phyloP scores from a whole-genome alignment of 2,113 vertebrate genomes.

The Thomomys bottae region DNA sequence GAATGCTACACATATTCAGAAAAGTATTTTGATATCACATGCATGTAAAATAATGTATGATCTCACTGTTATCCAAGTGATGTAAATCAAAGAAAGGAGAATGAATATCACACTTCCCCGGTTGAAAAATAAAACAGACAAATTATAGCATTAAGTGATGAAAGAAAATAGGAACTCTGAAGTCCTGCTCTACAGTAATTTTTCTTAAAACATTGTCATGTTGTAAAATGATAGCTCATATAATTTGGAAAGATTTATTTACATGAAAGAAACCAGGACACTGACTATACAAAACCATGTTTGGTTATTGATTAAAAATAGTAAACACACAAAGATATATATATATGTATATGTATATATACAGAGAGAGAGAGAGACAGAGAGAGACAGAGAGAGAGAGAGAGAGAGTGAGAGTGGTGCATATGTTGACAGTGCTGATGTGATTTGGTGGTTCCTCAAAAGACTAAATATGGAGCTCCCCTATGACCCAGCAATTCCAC shows the following conservation, averaged over 20 bases:
- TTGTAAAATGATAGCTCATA: conserved; percentile 3
- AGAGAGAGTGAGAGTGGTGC: too few relatives aligned
- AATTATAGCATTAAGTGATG: not conserved
- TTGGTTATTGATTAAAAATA: conserved; percentile 30
- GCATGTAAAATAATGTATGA: not conserved
- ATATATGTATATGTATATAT: not conserved
- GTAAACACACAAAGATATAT: too few relatives aligned
- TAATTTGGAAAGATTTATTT: not conserved
- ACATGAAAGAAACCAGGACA: not conserved
- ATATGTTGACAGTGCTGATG: not conserved
- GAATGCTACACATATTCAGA: not conserved
- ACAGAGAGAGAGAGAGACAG: too few relatives aligned
- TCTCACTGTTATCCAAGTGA: not conserved
- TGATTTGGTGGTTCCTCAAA: too few relatives aligned
- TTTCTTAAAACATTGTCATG: conserved; percentile 17
- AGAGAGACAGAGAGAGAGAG: too few relatives aligned
- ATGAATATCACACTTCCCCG: not conserved
- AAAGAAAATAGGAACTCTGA: not conserved
- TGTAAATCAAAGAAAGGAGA: not conserved
- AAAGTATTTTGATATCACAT: not conserved
- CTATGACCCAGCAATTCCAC: too few relatives aligned
- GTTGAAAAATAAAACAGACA: not conserved
- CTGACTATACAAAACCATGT: not conserved
- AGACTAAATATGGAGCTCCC: too few relatives aligned
- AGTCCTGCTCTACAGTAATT: not conserved